Base-by-base conservation (phyloP, 2,113 vertebrate species). In the Chroicocephalus ridibundus region DNA sequence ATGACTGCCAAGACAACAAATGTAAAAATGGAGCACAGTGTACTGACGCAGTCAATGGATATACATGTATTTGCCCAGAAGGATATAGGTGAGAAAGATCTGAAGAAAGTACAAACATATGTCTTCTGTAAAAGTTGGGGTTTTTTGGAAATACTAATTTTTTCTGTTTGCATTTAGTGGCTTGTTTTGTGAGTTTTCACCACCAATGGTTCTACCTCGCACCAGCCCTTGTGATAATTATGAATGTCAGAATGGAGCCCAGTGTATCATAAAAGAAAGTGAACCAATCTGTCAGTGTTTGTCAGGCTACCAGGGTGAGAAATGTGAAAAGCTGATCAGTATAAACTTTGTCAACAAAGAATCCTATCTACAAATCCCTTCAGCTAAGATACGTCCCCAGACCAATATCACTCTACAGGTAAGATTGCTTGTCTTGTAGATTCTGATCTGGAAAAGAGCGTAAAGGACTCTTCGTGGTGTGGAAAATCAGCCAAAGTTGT, bases 351-450 rank as follows among this genome's bases (percentile, higher is more conserved):
- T 99, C 79, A 99, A 99, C 97, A 99, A 99, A 85, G 98, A 99
- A 92, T 99, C 99, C 4, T 99, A 99, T 94, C 97, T 99, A 72
- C 99, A 99, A 87, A 99, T 99, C 72, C 99, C 99, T 76, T 99
- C 99, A 25, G 97, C 98, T 76, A 98, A 99, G 78, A 98, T 99
- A 68, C 98, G 90, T 3, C 98, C 99, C 4, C 98, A 99, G 82
- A 99, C 99, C 25, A 99, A 99, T 97, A 99, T 99, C 95, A 99
- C 99, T 55, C 97, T 99, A 16, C 99, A 99, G 99, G 99, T 99
- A 97, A 94, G 97, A 60, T 22, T 17, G 34, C 15, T 74, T 78
- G 11, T 60, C 29, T 90, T 72, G 12, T 58, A 72, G 62, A 54
- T 54, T 87, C 27, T 65, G 51, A 34, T 66, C 42, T 91, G 22